Evolutionary conservation across 1,140 invertebrate species (phyloP).

Genomic region (Leptopilina boulardi): DNA sequence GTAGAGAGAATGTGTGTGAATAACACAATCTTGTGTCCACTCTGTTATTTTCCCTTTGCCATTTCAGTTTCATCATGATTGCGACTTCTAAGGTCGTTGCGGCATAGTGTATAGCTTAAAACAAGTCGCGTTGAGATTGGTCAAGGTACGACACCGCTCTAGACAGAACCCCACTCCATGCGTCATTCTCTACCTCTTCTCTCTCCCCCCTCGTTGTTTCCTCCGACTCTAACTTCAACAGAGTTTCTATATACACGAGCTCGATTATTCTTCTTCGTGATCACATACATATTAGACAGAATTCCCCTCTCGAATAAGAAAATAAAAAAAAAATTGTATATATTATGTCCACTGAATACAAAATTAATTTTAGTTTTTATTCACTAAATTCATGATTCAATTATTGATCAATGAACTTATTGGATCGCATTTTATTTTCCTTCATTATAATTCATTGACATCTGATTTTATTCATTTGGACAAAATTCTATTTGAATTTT

Average conservation of each 20-base stretch:
- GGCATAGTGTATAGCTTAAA: constrained; percentile 71
- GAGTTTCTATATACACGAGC: background rate
- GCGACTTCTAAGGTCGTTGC: constrained; percentile 67
- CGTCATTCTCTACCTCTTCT: constrained; percentile 53
- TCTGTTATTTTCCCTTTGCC: constrained; percentile 42
- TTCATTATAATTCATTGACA: background rate
- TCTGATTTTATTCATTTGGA: background rate
- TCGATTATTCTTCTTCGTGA: background rate
- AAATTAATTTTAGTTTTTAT: background rate
- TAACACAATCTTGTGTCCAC: background rate
- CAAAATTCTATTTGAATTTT: too few relatives aligned
- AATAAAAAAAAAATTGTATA: background rate
- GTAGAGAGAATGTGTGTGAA: background rate
- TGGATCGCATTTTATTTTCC: background rate
- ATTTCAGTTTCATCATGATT: constrained; percentile 62
- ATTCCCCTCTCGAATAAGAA: background rate
- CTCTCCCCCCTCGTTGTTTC: too few relatives aligned
- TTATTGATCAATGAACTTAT: background rate
- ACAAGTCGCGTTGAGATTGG: constrained; percentile 75
- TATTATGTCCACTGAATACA: background rate
- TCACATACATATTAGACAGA: background rate
- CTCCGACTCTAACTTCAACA: constrained; percentile 37
- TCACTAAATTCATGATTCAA: background rate
- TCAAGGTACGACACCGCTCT: constrained; percentile 73
- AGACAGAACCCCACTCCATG: constrained; percentile 62